Base-by-base conservation (phyloP, 1,140 invertebrate species). In the Drosophila yakuba region DNA sequence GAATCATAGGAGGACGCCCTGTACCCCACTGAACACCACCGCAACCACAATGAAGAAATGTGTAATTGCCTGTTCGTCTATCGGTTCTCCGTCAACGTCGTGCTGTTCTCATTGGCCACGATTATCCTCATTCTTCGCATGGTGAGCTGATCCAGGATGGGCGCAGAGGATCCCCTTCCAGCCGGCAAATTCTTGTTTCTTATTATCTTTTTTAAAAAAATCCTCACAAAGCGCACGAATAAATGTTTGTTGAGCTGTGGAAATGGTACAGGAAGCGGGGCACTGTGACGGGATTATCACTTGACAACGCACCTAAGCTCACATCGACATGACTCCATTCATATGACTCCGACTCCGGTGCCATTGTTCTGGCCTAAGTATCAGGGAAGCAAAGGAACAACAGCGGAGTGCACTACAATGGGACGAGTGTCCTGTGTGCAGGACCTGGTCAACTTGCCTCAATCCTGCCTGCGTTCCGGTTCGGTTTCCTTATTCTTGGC, bases 401-500 rank as follows among this genome's bases (percentile, higher is more conserved):
- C 61, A 62, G 48, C 59, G 76, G 54, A 76, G 66, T 80, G 36
- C 57, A 73, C 17, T 56, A 56, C 52, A 62, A 74, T 56, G 44
- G 51, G 17, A 11, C 60, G 12, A 23, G 25, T 15, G 25, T 59
- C 54, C 60, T 54, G 62, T 32, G 14, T 20, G 23, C 48, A 41
- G 35, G 43, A 35, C 25, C 45, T 38, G 52, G 69, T 71, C 68
- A 72, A 35, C 25, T 20, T 32, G 32, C 7, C 32, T 10, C 32
- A 10, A n/a, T 10, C 15, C n/a, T 23, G 15, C 11, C 48, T 25
- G 12, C 11, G 41, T 20, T 71, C 61, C 71, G 71, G 78, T 57
- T 84, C 73, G 62, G 63, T 68, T 80, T 66, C 74, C 64, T 59
- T 67, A 47, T 64, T 47, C 73, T 80, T 59, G 43, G 62, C 57